A percentile compares a stretch with the other conserved stretches of the same genome.
These are phyloP conservation scores for Okamejei kenojei DNA, from an alignment of 2,797 vertebrate species.

Conservation along the genomic window DNA sequence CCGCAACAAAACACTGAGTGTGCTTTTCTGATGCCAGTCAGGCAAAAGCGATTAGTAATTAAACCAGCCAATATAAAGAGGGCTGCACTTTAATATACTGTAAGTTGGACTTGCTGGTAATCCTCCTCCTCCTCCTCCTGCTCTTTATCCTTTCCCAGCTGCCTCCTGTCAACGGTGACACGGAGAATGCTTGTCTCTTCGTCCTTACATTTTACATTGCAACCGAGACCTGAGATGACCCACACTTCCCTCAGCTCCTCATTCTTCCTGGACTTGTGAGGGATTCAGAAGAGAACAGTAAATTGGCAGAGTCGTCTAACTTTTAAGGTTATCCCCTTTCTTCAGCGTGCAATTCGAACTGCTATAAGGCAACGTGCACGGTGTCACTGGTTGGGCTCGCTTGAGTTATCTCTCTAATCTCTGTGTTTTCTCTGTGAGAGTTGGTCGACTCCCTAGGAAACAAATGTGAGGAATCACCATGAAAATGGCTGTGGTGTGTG, in stretches of 20 bases:
- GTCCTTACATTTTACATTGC: conserved; percentile 42
- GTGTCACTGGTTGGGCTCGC: not conserved
- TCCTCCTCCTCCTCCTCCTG: conserved; percentile 45
- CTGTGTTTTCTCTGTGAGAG: not conserved
- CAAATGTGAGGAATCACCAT: not conserved
- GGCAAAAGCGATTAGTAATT: conserved; percentile 61
- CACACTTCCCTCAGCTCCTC: not conserved
- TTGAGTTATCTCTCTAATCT: not conserved
- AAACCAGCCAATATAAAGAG: conserved; percentile 50
- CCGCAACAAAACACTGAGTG: conserved; percentile 39
- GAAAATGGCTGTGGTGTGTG: not conserved
- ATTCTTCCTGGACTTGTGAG: not conserved
- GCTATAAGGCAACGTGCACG: not conserved
- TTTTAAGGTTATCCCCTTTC: not conserved
- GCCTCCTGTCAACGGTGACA: conserved; percentile 70
- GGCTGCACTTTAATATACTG: conserved; percentile 47
- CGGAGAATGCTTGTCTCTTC: conserved; percentile 59
- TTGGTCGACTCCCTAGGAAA: too few species aligned
- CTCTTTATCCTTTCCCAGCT: conserved; percentile 63
- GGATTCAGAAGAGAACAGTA: not conserved
- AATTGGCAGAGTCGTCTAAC: not conserved
- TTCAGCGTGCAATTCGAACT: not conserved
- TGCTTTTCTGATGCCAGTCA: conserved; percentile 55
- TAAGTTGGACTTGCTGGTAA: conserved; percentile 54
- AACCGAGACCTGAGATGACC: not conserved